Percentiles rank a stretch among this genome's conserved stretches.
Evolutionary conservation across 2,113 vertebrate species (phyloP).

Genomic region (Agapornis roseicollis): DNA sequence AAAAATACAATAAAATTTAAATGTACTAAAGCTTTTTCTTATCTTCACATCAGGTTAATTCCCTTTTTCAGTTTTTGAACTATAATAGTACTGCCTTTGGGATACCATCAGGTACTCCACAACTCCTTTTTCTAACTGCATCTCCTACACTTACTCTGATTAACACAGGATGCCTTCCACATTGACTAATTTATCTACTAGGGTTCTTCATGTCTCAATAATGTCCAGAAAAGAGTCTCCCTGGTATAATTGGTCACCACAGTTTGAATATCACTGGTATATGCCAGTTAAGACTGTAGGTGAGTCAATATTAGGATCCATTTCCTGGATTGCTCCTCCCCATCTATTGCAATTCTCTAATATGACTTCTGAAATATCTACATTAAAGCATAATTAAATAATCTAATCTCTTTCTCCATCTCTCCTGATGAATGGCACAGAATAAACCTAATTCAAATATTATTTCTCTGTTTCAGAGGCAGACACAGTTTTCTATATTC

Average conservation of each 20-base stretch:
- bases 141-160: neutral
- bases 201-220: neutral
- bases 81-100: neutral
- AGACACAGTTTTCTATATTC: slow-evolving; percentile 17
- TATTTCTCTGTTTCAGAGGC: slow-evolving; percentile 5
- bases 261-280: neutral
- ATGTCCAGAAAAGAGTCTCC: neutral
- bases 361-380: neutral
- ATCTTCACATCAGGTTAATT: neutral
- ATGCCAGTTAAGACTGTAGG: neutral
- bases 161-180: neutral
- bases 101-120: neutral
- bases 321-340: neutral
- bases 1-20: neutral
- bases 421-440: neutral
- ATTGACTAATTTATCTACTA: neutral
- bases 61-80: neutral
- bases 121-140: neutral
- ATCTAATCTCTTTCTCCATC: slow-evolving; percentile 1
- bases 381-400: slow-evolving; percentile 23
- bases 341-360: neutral
- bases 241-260: neutral
- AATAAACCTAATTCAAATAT: slow-evolving; percentile 49
- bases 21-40: neutral
- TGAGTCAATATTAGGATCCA: neutral